Conservation (phyloP, 92 coral and sea anemone species). For the Siderastrea radians region DNA sequence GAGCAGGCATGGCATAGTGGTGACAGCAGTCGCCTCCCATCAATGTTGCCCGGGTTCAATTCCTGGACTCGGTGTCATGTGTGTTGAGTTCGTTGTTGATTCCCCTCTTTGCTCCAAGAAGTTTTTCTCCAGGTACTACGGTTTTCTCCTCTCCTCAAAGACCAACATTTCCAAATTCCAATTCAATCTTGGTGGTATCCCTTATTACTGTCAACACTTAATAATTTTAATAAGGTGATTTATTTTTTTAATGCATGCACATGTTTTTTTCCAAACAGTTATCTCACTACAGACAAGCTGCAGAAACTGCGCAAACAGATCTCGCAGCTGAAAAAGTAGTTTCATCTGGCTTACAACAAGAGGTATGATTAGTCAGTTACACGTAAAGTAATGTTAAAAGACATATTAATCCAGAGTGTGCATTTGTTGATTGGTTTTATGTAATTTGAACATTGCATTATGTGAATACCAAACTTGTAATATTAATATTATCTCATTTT, state of each 20-base stretch:
- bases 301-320: slow-evolving; percentile 93
- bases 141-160: too few species aligned
- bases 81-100: too few species aligned
- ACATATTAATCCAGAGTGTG: background rate
- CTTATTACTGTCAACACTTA: too few species aligned
- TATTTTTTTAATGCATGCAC: background rate
- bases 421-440: background rate
- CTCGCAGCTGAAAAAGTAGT: slow-evolving; percentile 97
- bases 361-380: slow-evolving; percentile 57
- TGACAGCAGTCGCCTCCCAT: too few species aligned
- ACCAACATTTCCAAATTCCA: too few species aligned
- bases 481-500: background rate
- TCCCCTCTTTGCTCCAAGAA: too few species aligned
- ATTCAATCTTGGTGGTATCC: too few species aligned
- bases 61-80: too few species aligned
- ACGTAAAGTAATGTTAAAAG: too few species aligned
- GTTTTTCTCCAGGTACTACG: too few species aligned
- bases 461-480: background rate
- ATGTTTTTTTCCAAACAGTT: slow-evolving; percentile 49
- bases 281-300: slow-evolving; percentile 86
- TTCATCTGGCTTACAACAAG: slow-evolving; percentile 82
- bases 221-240: background rate
- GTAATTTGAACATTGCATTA: background rate
- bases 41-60: too few species aligned
- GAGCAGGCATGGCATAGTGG: too few species aligned